A percentile compares a stretch with the other conserved stretches of the same genome.
Conservation (phyloP, 2,888 invertebrate species). For the Steinernema scapterisci region DNA sequence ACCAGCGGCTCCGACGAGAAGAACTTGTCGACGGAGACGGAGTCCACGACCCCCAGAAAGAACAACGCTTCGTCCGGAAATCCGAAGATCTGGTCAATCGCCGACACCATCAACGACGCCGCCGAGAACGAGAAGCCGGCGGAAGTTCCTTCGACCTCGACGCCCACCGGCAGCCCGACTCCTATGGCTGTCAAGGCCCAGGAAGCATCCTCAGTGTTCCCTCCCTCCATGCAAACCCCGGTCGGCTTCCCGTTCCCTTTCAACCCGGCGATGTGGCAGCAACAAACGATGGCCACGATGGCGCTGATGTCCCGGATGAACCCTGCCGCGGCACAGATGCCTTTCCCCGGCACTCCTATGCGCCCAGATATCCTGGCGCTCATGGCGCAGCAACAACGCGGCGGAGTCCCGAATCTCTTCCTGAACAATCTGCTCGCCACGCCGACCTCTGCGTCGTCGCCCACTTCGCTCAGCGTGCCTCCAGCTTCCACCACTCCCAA, state of each 20-base stretch:
- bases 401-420: not conserved
- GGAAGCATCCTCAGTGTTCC: constrained; percentile 13
- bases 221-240: not conserved
- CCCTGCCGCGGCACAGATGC: not conserved
- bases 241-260: constrained; percentile 23
- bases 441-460: not conserved
- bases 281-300: constrained; percentile 31
- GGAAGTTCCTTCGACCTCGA: constrained; percentile 7
- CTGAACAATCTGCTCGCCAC: constrained; percentile 2
- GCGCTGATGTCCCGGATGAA: constrained; percentile 22
- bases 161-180: constrained; percentile 11
- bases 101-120: constrained; percentile 47
- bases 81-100: constrained; percentile 65
- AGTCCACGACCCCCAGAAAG: constrained; percentile 15
- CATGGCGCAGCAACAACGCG: constrained; percentile 16
- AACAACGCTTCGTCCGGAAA: not conserved
- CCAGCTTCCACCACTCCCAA: not conserved
- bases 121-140: constrained; percentile 13
- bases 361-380: constrained; percentile 12
- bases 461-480: constrained; percentile 2
- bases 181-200: not conserved
- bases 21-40: constrained; percentile 7
- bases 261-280: constrained; percentile 22
- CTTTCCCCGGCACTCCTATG: not conserved
- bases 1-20: constrained; percentile 14